Conservation (phyloP, 92 coral and sea anemone genomes). For the Ricordea florida region DNA sequence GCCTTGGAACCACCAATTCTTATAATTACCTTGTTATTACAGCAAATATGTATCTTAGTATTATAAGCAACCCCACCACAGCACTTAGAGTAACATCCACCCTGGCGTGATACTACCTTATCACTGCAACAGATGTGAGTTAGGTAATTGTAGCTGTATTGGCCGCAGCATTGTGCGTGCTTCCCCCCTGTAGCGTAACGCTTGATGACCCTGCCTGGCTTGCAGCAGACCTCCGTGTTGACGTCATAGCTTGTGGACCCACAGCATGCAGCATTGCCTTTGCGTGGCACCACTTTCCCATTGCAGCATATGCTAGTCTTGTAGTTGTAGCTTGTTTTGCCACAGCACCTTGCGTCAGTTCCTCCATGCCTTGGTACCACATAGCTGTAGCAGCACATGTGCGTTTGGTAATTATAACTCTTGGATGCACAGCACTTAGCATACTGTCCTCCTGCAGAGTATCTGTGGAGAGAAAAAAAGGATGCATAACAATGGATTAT, state of each 20-base stretch:
- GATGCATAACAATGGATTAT: too few species aligned
- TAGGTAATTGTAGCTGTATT: slow-evolving; percentile 15
- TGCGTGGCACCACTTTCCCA: slow-evolving; percentile 7
- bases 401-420: slow-evolving; percentile 13
- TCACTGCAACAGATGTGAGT: slow-evolving; percentile 35
- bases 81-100: slow-evolving; percentile 24
- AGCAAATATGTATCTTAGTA: slow-evolving; percentile 21
- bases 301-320: slow-evolving; percentile 18
- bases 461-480: too few species aligned
- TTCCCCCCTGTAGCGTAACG: slow-evolving; percentile 30
- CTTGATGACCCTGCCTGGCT: slow-evolving; percentile 27
- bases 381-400: slow-evolving; percentile 32
- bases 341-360: slow-evolving; percentile 17
- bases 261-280: slow-evolving; percentile 23
- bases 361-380: slow-evolving; percentile 8
- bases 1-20: background rate
- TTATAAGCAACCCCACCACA: slow-evolving; percentile 22
- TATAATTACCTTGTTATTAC: slow-evolving; percentile 6
- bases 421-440: slow-evolving; percentile 38
- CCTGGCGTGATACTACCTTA: background rate
- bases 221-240: slow-evolving; percentile 19
- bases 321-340: slow-evolving; percentile 3
- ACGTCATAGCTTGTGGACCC: slow-evolving; percentile 6
- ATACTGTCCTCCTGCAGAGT: slow-evolving; percentile 3
- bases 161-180: slow-evolving; percentile 35